Percentiles rank a stretch among this genome's conserved stretches.
These are phyloP conservation scores for Diglossa cyanea DNA, from an alignment of 2,797 vertebrate species.

Conservation along the genomic window DNA sequence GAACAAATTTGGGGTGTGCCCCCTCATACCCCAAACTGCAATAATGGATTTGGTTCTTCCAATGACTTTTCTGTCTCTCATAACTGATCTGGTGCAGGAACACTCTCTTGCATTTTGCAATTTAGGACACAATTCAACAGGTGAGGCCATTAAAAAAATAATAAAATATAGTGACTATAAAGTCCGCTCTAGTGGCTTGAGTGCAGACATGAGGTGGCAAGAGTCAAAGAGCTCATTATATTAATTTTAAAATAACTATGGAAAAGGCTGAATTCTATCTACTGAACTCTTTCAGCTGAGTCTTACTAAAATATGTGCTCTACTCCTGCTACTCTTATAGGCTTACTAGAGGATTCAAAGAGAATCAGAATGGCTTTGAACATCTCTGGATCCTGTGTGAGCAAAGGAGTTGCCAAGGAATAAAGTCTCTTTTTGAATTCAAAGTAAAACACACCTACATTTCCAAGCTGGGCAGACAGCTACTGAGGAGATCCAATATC, in stretches of 20 bases:
- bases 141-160: neutral
- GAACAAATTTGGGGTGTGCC: neutral
- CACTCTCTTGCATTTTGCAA: neutral
- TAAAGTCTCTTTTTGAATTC: neutral
- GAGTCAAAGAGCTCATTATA: neutral
- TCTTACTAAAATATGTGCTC: neutral
- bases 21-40: neutral
- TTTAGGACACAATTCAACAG: neutral
- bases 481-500: neutral
- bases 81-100: neutral
- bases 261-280: neutral
- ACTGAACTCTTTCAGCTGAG: neutral
- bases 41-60: neutral
- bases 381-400: neutral
- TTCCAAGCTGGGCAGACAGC: neutral
- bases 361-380: neutral
- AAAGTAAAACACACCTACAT: neutral
- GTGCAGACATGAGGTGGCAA: neutral
- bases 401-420: neutral
- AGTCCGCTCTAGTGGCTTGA: neutral
- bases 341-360: neutral
- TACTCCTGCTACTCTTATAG: neutral
- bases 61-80: neutral
- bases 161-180: neutral
- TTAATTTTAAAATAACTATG: neutral